These are phyloP conservation scores for Umimayanthus chanpuru DNA, from an alignment of 92 coral and sea anemone species.

Conservation along the genomic window DNA sequence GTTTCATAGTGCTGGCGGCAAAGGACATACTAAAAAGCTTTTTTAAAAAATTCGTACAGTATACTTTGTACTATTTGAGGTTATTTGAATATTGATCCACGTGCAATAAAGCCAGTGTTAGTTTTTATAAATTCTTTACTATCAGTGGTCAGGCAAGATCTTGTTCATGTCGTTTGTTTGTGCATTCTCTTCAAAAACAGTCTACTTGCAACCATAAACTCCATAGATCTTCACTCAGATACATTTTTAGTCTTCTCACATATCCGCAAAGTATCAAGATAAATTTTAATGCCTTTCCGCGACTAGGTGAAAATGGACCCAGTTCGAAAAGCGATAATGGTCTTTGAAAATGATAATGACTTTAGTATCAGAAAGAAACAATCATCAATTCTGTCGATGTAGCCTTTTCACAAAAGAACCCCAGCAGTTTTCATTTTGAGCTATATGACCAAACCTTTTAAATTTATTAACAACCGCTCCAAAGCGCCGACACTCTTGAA, in stretches of 20 bases:
- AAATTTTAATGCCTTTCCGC: neutral
- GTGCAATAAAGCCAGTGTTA: neutral
- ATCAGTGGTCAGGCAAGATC: no score
- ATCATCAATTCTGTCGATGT: slow-evolving; percentile 17
- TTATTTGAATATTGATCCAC: no score
- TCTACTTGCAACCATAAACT: no score
- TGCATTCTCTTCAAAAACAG: no score
- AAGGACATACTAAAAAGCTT: neutral
- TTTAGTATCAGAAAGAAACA: neutral
- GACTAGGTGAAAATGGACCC: neutral
- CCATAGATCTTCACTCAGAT: no score
- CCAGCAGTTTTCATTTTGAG: neutral
- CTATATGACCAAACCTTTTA: neutral
- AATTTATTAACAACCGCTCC: neutral
- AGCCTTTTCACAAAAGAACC: neutral
- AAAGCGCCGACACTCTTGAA: neutral
- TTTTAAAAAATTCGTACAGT: no score
- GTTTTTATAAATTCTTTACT: no score
- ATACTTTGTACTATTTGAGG: neutral
- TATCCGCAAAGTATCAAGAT: neutral
- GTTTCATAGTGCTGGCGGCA: neutral
- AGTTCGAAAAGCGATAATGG: neutral
- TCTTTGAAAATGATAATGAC: slow-evolving; percentile 9
- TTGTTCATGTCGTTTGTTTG: no score
- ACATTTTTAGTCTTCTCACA: neutral